Base-by-base conservation (phyloP, 2,113 vertebrate species). In the Aptenodytes forsteri region DNA sequence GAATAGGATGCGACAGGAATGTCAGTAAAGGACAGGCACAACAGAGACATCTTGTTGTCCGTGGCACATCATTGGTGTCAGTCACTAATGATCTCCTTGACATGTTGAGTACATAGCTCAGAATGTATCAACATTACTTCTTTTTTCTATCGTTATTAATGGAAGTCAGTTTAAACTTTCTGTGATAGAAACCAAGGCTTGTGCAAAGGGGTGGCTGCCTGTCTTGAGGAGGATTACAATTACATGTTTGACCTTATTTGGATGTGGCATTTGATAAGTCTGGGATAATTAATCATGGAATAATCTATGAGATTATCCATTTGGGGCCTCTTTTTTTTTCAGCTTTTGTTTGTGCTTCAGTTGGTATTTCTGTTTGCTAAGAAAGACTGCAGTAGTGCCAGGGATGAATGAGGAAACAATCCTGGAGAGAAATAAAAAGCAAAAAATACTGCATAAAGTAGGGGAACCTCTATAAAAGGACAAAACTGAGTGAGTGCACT, bases 391-490 rank as follows among this genome's bases (percentile, higher is more conserved):
- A 50, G 32, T 65, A 56, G 58, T 92, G 93, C 87, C 87, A 93
- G 54, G 32, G 71, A 50, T 90, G 66, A 88, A 88, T 77, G 66
- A 76, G 40, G 54, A 90, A 94, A 94, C 62, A 83, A 38, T 77
- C 75, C 61, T 95, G 87, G 54, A 91, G 67, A 70, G 66, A 95
- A 91, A 93, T n/a, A 36, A 88, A 93, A 91, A 92, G 54, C 1
- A 1, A 62, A 80, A 94, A 93, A 62, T 26, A 61, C 19, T 46
- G 27, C 71, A 80, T 80, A 54, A 88, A 90, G 62, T 62, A 83
- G 36, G 44, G 30, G 61, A 69, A 77, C 66, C 58, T 90, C 96
- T 97, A 92, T 95, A 96, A 97, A 96, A 95, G 95, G 96, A 62
- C 58, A 93, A 75, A 97, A 94, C 62, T 65, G 66, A 96, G 36